Percentiles rank a stretch among this genome's conserved stretches.
phyloP scores from a whole-genome alignment of 2,797 vertebrate genomes.

The Xenentodon cancila region DNA sequence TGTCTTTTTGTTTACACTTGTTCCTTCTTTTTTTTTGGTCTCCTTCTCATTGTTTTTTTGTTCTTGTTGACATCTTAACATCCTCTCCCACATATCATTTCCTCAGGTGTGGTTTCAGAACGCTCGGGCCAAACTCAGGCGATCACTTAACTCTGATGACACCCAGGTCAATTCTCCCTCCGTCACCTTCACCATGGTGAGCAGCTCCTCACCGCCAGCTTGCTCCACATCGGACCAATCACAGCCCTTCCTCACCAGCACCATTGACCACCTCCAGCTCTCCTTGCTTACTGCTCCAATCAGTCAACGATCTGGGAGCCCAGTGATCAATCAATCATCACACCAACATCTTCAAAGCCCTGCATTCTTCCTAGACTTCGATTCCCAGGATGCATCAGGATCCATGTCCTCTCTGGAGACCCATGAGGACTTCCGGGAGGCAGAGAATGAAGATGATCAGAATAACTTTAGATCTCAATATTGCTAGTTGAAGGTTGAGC shows the following conservation, averaged over 20 bases:
- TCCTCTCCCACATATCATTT: background rate
- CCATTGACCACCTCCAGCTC: conserved; percentile 78
- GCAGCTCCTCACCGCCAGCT: conserved; percentile 15
- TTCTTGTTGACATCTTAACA: background rate
- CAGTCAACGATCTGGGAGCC: conserved; percentile 22
- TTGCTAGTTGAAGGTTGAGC: conserved; percentile 23
- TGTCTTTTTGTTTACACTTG: no score
- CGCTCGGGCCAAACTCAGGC: conserved; percentile 78
- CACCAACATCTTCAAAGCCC: conserved; percentile 40
- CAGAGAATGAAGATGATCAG: conserved; percentile 14
- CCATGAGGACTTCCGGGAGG: conserved; percentile 45
- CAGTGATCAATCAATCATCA: background rate
- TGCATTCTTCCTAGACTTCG: conserved; percentile 53
- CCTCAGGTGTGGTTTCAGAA: conserved; percentile 83
- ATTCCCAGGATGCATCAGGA: conserved; percentile 60
- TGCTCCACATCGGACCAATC: conserved; percentile 28
- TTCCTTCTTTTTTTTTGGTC: no score
- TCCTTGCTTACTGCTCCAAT: conserved; percentile 71
- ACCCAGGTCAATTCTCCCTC: conserved; percentile 56
- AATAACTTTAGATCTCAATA: conserved; percentile 41
- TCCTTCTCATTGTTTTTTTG: no score
- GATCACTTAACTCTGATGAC: conserved; percentile 68
- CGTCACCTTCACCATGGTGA: conserved; percentile 26
- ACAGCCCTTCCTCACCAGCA: conserved; percentile 58
- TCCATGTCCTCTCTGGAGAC: conserved; percentile 47